phyloP scores from a whole-genome alignment of 1,140 invertebrate genomes.

The Augochlora pura region DNA sequence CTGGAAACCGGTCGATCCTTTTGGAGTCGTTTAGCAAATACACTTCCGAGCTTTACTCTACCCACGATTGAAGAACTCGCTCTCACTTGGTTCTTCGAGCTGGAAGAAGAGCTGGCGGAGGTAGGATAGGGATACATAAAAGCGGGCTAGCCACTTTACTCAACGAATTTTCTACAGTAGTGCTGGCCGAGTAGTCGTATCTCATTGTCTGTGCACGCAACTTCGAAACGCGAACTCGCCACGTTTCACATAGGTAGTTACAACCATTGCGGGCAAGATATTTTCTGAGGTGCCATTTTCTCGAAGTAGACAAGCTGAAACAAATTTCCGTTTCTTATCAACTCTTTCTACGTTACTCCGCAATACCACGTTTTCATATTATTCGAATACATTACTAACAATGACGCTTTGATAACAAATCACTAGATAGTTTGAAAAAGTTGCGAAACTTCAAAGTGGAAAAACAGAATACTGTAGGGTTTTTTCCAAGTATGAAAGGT shows the following conservation, averaged over 20 bases:
- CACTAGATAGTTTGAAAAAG: no score
- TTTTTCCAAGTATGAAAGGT: no score
- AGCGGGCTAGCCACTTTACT: constrained; percentile 17
- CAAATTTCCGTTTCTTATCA: no score
- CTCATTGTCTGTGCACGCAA: constrained; percentile 21
- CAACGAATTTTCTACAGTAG: constrained; percentile 37
- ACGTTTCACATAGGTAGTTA: constrained; percentile 3
- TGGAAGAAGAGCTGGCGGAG: background rate
- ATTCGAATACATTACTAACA: no score
- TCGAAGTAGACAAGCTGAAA: no score
- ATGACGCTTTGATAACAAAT: no score
- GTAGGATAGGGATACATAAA: background rate
- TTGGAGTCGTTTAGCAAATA: constrained; percentile 49
- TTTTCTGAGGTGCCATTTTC: background rate
- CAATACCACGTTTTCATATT: no score
- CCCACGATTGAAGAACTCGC: constrained; percentile 10
- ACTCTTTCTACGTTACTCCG: no score
- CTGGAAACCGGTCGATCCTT: constrained; percentile 23
- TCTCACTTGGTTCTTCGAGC: background rate
- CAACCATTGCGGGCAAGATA: background rate
- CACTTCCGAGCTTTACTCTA: constrained; percentile 37
- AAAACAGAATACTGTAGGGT: no score
- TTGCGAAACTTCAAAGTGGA: no score
- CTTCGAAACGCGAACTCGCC: constrained; percentile 1
- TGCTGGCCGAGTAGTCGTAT: constrained; percentile 9